Percentiles rank a stretch among this genome's conserved stretches.
Conservation (phyloP, 2,888 invertebrate species). For the Mechanitis mazaeus region DNA sequence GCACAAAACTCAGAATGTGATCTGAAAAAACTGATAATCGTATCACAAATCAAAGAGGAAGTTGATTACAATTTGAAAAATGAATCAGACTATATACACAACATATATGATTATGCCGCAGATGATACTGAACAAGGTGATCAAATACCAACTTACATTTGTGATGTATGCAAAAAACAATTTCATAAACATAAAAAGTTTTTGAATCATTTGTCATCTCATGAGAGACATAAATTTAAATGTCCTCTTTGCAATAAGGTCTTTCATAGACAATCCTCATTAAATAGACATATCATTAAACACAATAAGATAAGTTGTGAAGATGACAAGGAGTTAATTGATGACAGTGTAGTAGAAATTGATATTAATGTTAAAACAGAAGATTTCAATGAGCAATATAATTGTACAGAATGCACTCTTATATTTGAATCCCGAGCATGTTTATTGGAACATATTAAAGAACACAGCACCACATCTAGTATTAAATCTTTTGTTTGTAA, state of each 20-base stretch:
- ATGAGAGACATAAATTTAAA: conserved; percentile 37
- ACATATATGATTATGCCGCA: conserved; percentile 32
- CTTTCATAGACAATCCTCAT: conserved; percentile 43
- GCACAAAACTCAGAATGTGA: conserved; percentile 50
- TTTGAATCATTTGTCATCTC: conserved; percentile 63
- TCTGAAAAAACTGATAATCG: conserved; percentile 42
- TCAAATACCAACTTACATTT: conserved; percentile 38
- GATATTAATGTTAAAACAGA: conserved; percentile 21
- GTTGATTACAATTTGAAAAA: conserved; percentile 40
- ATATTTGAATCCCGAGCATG: conserved; percentile 12
- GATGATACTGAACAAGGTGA: conserved; percentile 32
- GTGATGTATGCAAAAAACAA: conserved; percentile 64
- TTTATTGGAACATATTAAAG: conserved; percentile 15
- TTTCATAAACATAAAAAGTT: conserved; percentile 66
- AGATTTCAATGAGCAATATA: conserved; percentile 11
- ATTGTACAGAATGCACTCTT: conserved; percentile 20
- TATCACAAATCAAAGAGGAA: conserved; percentile 26
- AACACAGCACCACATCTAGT: conserved; percentile 11
- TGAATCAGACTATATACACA: conserved; percentile 39
- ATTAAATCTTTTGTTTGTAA: conserved; percentile 9
- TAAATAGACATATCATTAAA: conserved; percentile 53
- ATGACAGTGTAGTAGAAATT: background rate
- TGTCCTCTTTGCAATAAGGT: conserved; percentile 51
- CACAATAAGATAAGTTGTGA: conserved; percentile 31
- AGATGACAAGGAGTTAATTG: background rate